A percentile compares a stretch with the other conserved stretches of the same genome.
phyloP scores from a whole-genome alignment of 2,888 invertebrate genomes.

The Neoaliturus tenellus region DNA sequence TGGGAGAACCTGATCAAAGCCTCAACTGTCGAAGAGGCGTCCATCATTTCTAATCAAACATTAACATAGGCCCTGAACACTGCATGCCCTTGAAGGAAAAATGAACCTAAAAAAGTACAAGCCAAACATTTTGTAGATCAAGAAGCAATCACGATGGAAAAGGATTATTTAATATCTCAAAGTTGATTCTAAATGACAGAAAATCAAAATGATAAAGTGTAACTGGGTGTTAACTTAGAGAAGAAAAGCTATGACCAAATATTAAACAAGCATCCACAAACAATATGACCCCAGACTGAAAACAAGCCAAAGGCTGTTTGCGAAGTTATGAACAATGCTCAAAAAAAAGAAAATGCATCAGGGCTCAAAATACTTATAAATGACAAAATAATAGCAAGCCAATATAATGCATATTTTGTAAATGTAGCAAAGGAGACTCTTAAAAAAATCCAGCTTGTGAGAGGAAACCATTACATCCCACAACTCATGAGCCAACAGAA shows the following conservation, averaged over 20 bases:
- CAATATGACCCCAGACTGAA: too few relatives aligned
- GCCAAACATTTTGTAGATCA: constrained; percentile 2
- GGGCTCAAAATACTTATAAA: too few relatives aligned
- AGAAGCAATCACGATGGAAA: not conserved
- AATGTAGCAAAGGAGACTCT: constrained; percentile 5
- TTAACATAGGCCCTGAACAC: not conserved
- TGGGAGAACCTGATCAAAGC: constrained; percentile 11
- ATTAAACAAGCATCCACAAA: too few relatives aligned
- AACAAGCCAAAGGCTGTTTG: too few relatives aligned
- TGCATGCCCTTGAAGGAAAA: not conserved
- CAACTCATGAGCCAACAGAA: constrained; percentile 6
- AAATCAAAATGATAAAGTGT: too few relatives aligned
- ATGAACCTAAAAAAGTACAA: not conserved
- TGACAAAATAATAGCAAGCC: constrained; percentile 5
- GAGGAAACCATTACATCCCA: constrained; percentile 2
- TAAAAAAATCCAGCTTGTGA: not conserved
- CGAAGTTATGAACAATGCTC: too few relatives aligned
- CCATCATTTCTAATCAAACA: not conserved
- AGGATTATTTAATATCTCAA: not conserved
- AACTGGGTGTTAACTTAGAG: too few relatives aligned
- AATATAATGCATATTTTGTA: constrained; percentile 16
- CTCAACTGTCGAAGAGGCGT: not conserved
- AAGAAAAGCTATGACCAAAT: too few relatives aligned
- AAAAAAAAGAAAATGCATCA: too few relatives aligned
- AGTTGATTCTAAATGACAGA: too few relatives aligned